Evolutionary conservation across 2,888 invertebrate genomes (phyloP).

Genomic region (Octodonta nipae): DNA sequence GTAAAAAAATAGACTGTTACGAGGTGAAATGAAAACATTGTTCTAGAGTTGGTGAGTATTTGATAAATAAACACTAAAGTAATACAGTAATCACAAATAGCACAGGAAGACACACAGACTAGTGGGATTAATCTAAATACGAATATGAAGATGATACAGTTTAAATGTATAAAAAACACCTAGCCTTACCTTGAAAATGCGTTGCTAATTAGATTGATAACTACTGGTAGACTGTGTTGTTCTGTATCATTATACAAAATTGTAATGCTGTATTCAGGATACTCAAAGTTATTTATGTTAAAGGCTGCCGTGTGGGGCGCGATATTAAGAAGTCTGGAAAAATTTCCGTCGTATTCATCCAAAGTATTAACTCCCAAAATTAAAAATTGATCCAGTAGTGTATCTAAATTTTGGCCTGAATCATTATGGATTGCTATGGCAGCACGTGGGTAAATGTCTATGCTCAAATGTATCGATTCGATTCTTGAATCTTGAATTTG

Average conservation of each 20-base stretch:
- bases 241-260: conserved; percentile 66
- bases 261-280: conserved; percentile 44
- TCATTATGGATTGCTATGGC: conserved; percentile 51
- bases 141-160: no score
- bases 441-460: conserved; percentile 45
- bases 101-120: no score
- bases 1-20: no score
- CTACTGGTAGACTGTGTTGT: conserved; percentile 63
- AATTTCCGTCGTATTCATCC: conserved; percentile 51
- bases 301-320: conserved; percentile 55
- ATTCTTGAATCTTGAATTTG: conserved; percentile 50
- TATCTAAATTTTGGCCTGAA: conserved; percentile 30
- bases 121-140: no score
- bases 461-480: conserved; percentile 49
- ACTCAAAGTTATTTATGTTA: conserved; percentile 42
- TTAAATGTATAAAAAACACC: no score
- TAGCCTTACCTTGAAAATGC: conserved; percentile 50
- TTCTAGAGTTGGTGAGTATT: no score
- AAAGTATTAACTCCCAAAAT: conserved; percentile 31
- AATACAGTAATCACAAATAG: no score
- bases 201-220: conserved; percentile 59
- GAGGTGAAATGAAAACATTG: no score
- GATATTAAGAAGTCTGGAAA: conserved; percentile 46
- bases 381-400: conserved; percentile 27
- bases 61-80: no score